Conservation (phyloP, 2,113 vertebrate species). For the Menura novaehollandiae region DNA sequence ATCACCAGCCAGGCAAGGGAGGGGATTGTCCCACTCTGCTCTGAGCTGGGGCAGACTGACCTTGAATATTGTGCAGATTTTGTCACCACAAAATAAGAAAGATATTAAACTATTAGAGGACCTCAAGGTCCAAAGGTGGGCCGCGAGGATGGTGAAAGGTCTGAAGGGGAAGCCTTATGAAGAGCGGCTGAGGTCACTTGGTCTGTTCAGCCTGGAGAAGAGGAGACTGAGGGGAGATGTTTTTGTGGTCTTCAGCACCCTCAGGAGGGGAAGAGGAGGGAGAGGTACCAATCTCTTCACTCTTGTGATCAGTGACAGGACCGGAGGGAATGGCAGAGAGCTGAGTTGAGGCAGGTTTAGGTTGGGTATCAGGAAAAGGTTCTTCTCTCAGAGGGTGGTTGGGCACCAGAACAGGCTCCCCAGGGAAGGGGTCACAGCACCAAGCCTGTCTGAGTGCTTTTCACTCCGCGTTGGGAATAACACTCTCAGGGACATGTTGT, state of each 20-base stretch:
- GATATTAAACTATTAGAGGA: background rate
- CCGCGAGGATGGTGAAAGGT: background rate
- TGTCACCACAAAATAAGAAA: background rate
- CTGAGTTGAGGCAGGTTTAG: background rate
- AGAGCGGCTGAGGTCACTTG: background rate
- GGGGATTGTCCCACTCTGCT: background rate
- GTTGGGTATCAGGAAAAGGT: background rate
- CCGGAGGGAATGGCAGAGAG: background rate
- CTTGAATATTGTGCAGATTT: fast-evolving
- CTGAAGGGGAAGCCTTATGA: background rate
- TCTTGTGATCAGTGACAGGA: background rate
- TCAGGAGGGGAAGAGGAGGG: background rate
- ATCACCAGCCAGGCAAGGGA: fast-evolving
- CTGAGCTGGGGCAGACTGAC: background rate
- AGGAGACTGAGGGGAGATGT: background rate
- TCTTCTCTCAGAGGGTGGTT: background rate
- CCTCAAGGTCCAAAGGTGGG: fast-evolving
- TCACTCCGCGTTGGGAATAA: no score
- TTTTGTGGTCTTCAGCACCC: background rate
- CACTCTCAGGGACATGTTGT: background rate
- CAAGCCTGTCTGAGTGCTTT: background rate
- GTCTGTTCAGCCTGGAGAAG: background rate
- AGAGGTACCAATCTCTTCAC: background rate
- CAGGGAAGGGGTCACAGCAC: background rate
- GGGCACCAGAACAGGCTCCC: background rate